Conservation (phyloP, 2,888 invertebrate genomes). For the Odiellus spinosus region DNA sequence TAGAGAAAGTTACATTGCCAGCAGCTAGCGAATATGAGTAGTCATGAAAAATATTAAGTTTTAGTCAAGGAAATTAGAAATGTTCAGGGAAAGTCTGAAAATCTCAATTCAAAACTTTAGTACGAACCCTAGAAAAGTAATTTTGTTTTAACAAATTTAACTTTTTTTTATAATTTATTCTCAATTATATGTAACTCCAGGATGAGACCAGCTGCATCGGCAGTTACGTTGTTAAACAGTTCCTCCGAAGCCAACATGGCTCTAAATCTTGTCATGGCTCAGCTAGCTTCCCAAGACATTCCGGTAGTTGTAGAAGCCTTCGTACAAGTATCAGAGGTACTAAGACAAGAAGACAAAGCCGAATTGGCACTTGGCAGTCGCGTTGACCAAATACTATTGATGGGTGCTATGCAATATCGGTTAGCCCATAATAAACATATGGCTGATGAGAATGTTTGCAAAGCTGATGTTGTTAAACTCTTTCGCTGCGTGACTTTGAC, state of each 20-base stretch:
- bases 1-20: too few relatives aligned
- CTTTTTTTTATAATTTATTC: too few relatives aligned
- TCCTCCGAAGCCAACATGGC: constrained; percentile 29
- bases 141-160: too few relatives aligned
- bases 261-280: constrained; percentile 40
- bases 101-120: too few relatives aligned
- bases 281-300: constrained; percentile 47
- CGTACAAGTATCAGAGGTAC: constrained; percentile 44
- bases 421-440: constrained; percentile 36
- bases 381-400: constrained; percentile 48
- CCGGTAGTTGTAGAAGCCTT: constrained; percentile 46
- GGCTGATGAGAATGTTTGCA: constrained; percentile 33
- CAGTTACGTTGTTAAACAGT: constrained; percentile 21
- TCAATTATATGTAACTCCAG: too few relatives aligned
- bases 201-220: constrained; percentile 25
- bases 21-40: too few relatives aligned
- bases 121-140: too few relatives aligned
- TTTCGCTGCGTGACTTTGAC: constrained; percentile 30
- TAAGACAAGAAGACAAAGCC: constrained; percentile 32
- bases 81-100: too few relatives aligned
- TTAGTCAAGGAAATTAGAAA: too few relatives aligned
- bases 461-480: constrained; percentile 30
- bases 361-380: constrained; percentile 35
- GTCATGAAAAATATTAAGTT: too few relatives aligned
- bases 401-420: constrained; percentile 46